Percentiles rank a stretch among this genome's conserved stretches.
These are phyloP conservation scores for Chironomus riparius DNA, from an alignment of 2,888 invertebrate genomes.

Conservation along the genomic window DNA sequence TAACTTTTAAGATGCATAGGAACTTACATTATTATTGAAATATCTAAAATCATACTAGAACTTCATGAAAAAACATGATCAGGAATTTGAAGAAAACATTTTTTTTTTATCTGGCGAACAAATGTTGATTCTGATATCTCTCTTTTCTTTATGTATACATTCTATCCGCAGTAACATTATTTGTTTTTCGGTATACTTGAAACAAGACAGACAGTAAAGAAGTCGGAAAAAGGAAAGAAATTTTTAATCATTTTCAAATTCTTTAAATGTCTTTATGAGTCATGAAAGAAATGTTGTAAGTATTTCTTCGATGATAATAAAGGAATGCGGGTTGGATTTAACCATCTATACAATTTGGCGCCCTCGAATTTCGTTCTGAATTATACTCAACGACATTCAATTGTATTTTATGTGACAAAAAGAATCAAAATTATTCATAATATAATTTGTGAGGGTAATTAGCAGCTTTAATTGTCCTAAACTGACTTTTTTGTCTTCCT, in stretches of 20 bases:
- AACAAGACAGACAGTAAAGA: no score
- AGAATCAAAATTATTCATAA: not conserved
- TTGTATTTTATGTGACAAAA: not conserved
- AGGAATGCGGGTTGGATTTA: not conserved
- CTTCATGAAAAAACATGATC: no score
- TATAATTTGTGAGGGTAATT: not conserved
- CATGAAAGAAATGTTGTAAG: conserved; percentile 2
- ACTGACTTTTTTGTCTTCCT: not conserved
- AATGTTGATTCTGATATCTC: not conserved
- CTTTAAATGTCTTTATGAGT: not conserved
- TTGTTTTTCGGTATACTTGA: not conserved
- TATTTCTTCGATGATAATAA: not conserved
- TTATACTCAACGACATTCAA: not conserved
- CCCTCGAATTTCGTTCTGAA: not conserved
- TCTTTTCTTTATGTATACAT: not conserved
- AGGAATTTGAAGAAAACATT: not conserved
- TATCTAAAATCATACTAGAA: no score
- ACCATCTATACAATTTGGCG: not conserved
- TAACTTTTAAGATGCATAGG: no score
- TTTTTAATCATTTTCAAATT: not conserved
- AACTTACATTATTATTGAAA: no score
- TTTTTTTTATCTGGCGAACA: not conserved
- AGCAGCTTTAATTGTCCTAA: not conserved
- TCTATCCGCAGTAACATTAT: not conserved
- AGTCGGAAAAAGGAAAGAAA: not conserved